Evolutionary conservation across 2,113 vertebrate genomes (phyloP).

Genomic region (Cavia aperea): DNA sequence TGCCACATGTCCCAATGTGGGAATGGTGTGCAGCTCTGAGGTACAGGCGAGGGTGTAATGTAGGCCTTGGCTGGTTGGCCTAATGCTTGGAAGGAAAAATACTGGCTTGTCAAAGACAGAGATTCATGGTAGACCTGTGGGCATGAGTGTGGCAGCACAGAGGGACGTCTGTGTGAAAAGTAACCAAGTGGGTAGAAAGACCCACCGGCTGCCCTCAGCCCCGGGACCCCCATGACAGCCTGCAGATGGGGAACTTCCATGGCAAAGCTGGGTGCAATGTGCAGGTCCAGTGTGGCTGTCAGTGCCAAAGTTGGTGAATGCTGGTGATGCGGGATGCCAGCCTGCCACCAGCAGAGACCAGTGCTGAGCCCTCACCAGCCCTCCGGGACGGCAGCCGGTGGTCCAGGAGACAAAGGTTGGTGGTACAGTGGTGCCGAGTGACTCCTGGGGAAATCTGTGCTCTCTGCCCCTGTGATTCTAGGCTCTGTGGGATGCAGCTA

Average conservation of each 20-base stretch:
- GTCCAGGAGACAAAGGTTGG: neutral
- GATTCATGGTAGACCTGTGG: neutral
- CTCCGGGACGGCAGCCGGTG: neutral
- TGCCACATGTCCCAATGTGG: neutral
- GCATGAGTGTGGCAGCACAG: neutral
- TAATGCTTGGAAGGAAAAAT: neutral
- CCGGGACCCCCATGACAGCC: neutral
- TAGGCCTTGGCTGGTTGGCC: neutral
- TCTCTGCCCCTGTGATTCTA: neutral
- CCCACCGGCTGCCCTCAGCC: neutral
- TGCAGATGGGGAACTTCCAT: fast-evolving
- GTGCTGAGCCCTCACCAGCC: neutral
- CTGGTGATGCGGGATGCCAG: neutral
- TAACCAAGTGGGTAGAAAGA: neutral
- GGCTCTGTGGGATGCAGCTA: neutral
- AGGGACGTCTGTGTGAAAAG: neutral
- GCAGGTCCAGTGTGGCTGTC: neutral
- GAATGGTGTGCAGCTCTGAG: too few species aligned
- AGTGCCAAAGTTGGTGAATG: neutral
- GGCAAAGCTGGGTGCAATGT: neutral
- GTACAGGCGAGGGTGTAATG: neutral
- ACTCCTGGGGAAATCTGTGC: neutral
- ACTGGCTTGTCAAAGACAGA: neutral
- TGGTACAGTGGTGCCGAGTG: neutral
- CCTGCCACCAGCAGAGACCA: neutral